Base-by-base conservation (phyloP, 2,888 invertebrate genomes). In the Anthophora plumipes region DNA sequence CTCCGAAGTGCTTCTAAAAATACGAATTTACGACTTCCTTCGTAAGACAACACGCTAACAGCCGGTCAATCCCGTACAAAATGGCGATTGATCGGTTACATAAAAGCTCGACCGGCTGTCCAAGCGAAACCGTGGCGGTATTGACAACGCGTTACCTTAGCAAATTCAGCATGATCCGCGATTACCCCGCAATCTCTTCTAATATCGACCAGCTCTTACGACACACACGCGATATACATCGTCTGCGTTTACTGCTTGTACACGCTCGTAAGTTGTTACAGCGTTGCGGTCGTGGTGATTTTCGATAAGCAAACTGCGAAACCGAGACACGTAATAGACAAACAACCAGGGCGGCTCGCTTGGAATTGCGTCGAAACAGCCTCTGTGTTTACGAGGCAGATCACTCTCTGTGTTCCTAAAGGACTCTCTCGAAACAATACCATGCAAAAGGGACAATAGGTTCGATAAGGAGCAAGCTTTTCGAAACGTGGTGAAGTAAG, bases 241-340 rank as follows among this genome's bases (percentile, higher is more conserved):
- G 31, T 20, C 37, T 12, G 25, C 31, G 31, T 31, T n/a, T 31
- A 31, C 31, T 31, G 31, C 4, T 31, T 12, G 2, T 25, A 48
- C 54, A 43, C 12, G 41, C 11, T 31, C 20, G 20, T 67, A 57
- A 80, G 74, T 52, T 60, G 80, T 75, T 59, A 50, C 52, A 57
- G 43, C 57, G 25, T 31, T n/a, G 41, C 66, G 66, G 31, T 46
- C 4, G 41, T 11, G 59, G 14, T 31, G 57, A 31, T 48, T 41
- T 41, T 68, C 74, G 80, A 64, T 71, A 71, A 63, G 57, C 74
- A 63, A 71, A 71, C 57, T 31, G 57, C 31, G 17, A 73, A 46
- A 48, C n/a, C 50, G 39, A 63, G 46, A 54, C 70, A 54, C 54
- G 43, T 68, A 69, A 75, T 68, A 52, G 72, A 73, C 66, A 55